Conservation (phyloP, 2,797 vertebrate genomes). For the Aulostomus chinensis region DNA sequence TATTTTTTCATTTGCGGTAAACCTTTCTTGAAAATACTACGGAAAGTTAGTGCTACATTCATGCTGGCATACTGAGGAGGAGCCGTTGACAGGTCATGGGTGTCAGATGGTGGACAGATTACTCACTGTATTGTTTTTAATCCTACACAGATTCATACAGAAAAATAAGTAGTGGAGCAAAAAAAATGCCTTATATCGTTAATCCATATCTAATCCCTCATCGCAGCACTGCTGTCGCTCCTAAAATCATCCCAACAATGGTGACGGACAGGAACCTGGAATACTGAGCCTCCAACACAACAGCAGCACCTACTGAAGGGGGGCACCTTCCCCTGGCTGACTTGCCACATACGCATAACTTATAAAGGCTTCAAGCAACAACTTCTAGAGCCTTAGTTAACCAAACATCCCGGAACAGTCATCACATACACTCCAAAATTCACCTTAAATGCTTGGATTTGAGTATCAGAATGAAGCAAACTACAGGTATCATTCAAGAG, state of each 20-base stretch:
- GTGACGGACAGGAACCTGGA: not conserved
- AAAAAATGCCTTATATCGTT: conserved; percentile 66
- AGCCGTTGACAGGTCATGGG: conserved; percentile 26
- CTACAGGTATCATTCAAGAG: not conserved
- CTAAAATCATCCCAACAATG: conserved; percentile 59
- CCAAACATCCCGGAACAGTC: conserved; percentile 9
- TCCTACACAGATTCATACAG: conserved; percentile 60
- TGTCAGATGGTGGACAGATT: conserved; percentile 70
- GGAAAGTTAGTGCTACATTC: too few species aligned
- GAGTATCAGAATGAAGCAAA: conserved; percentile 1
- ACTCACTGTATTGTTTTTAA: conserved; percentile 63
- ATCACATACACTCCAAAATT: not conserved
- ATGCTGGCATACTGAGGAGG: conserved; percentile 3
- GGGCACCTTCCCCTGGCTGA: not conserved
- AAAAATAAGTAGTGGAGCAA: conserved; percentile 54
- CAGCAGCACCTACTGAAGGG: not conserved
- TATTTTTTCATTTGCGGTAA: too few species aligned
- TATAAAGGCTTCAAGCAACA: conserved; percentile 2
- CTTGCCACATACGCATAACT: conserved; percentile 1
- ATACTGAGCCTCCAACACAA: conserved; percentile 2
- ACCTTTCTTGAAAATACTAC: not conserved
- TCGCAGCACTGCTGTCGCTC: conserved; percentile 42
- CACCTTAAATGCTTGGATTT: too few species aligned
- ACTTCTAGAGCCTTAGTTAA: conserved; percentile 1
- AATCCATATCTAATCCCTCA: conserved; percentile 68